Evolutionary conservation across 1,140 invertebrate species (phyloP).

Genomic region (Drosophila pachea): DNA sequence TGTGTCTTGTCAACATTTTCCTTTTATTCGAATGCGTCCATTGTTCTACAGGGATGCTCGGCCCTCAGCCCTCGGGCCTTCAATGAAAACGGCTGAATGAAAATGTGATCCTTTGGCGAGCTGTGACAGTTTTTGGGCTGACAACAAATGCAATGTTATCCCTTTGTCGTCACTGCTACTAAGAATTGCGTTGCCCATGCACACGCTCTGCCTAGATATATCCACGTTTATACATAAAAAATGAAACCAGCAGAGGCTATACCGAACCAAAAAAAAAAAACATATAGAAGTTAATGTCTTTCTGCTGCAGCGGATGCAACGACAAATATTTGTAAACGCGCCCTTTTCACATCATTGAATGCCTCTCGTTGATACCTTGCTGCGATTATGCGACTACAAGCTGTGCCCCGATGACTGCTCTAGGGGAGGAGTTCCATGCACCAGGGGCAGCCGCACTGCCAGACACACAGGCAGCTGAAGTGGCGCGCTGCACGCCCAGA

Average conservation of each 20-base stretch:
- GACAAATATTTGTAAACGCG: conserved; percentile 65
- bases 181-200: conserved; percentile 47
- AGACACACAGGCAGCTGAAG: conserved; percentile 34
- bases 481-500: conserved; percentile 33
- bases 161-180: conserved; percentile 48
- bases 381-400: conserved; percentile 38
- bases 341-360: conserved; percentile 34
- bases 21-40: conserved; percentile 47
- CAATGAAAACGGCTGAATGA: conserved; percentile 52
- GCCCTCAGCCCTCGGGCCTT: conserved; percentile 9
- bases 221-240: conserved; percentile 8
- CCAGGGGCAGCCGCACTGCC: neutral
- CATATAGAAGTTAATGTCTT: conserved; percentile 48
- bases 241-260: neutral
- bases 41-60: conserved; percentile 25
- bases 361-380: conserved; percentile 26
- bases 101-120: conserved; percentile 50
- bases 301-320: conserved; percentile 48
- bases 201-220: neutral
- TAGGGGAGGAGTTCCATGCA: conserved; percentile 9
- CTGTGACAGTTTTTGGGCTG: conserved; percentile 53
- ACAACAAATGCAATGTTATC: conserved; percentile 58
- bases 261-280: conserved; percentile 7
- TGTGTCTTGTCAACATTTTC: conserved; percentile 52
- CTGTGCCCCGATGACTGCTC: conserved; percentile 19